These are phyloP conservation scores for Orcinus orca DNA, from an alignment of 2,113 vertebrate species.

Conservation along the genomic window DNA sequence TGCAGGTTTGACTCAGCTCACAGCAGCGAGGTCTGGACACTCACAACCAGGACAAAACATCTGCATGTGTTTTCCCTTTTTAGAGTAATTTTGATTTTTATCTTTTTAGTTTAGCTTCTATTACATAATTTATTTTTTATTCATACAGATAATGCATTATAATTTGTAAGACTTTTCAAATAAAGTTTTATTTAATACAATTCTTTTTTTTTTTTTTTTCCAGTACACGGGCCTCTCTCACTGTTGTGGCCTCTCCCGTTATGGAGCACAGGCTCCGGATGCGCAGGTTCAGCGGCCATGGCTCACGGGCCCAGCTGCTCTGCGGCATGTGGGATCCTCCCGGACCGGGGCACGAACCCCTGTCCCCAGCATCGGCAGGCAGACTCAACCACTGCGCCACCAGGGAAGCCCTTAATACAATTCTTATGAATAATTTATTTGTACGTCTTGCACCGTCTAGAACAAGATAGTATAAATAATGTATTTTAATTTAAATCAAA, in stretches of 20 bases:
- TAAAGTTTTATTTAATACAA: neutral
- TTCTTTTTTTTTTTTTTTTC: neutral
- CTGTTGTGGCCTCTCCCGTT: no score
- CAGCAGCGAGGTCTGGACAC: rapidly evolving
- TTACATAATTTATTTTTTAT: neutral
- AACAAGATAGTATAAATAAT: neutral
- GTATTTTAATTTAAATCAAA: neutral
- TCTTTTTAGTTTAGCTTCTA: neutral
- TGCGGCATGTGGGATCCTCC: no score
- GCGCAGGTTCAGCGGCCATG: no score
- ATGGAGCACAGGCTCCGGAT: no score
- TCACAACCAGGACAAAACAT: neutral
- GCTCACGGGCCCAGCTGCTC: no score
- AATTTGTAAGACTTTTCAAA: neutral
- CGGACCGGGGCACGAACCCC: no score
- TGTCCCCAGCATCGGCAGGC: no score
- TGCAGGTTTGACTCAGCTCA: no score
- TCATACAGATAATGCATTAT: neutral
- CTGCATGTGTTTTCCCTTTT: neutral
- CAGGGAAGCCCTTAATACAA: neutral
- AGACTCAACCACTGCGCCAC: no score
- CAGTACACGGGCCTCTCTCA: no score
- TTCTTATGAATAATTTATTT: neutral
- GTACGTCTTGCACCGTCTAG: neutral
- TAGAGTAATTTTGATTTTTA: neutral